Evolutionary conservation across 2,888 invertebrate genomes (phyloP).

Genomic region (Adelognathus sp.): DNA sequence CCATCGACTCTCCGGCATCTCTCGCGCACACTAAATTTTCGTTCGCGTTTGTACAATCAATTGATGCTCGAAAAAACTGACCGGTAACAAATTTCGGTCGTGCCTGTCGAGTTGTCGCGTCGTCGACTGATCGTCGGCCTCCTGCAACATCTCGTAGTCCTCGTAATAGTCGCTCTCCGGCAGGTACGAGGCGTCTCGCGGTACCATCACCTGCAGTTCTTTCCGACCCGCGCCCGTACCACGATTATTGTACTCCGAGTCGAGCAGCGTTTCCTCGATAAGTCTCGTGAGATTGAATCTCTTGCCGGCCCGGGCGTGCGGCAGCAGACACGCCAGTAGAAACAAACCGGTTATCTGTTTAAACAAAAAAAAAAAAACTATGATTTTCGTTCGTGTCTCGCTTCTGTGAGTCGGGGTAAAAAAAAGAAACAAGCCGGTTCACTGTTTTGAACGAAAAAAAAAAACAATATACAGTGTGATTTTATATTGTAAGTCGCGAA

Average conservation of each 20-base stretch:
- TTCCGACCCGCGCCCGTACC: not conserved
- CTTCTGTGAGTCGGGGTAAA: not conserved
- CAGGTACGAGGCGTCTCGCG: slow-evolving; percentile 59
- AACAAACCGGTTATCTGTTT: slow-evolving; percentile 60
- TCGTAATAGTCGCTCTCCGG: slow-evolving; percentile 64
- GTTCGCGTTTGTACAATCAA: too few species aligned
- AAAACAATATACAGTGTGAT: too few species aligned
- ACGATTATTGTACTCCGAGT: slow-evolving; percentile 25
- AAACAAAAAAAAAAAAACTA: not conserved
- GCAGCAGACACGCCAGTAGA: slow-evolving; percentile 47
- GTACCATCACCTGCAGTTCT: slow-evolving; percentile 16
- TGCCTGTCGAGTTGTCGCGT: slow-evolving; percentile 57
- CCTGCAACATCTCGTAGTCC: slow-evolving; percentile 45
- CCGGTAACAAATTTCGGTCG: slow-evolving; percentile 68
- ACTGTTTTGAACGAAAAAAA: too few species aligned
- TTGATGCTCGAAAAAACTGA: too few species aligned
- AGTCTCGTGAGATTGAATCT: slow-evolving; percentile 62
- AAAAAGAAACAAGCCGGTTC: not conserved
- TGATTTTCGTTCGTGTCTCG: not conserved
- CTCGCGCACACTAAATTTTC: too few species aligned
- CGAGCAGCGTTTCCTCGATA: slow-evolving; percentile 45
- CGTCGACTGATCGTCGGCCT: slow-evolving; percentile 29
- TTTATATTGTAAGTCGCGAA: too few species aligned
- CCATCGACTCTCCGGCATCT: too few species aligned
- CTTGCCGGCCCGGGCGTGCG: slow-evolving; percentile 44